Evolutionary conservation across 2,888 invertebrate genomes (phyloP), one percentile per base, ranked within the genome.

Genomic region (Tineola bisselliella): DNA sequence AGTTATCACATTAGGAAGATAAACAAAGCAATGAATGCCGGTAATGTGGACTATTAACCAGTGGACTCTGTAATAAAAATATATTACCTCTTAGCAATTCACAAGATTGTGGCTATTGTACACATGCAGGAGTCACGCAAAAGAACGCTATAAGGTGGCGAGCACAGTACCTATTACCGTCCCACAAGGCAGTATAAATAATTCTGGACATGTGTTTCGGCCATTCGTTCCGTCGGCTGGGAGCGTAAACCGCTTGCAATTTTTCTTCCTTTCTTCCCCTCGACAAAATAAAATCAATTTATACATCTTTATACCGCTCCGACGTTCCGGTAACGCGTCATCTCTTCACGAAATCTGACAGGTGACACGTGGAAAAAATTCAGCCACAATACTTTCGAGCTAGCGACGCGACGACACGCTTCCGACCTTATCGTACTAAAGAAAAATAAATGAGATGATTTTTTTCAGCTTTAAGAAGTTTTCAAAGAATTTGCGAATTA

Each of bases 391-490:
- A 70, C 60, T 58, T 33, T 33, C 33, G 58, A 56, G 59, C n/a
- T 12, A 15, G 38, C 59, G 44, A 25, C n/a, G n/a, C n/a, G n/a
- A 25, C 30, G 25, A 31, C 59, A 12, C 48, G 60, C 44, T 25
- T 18, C 44, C 19, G 13, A 43, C 44, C 76, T 80, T 81, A 81
- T 81, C 81, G 76, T 60, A 74, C 72, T 72, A 76, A 70, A 76
- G 75, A 73, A 66, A 81, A 4, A 83, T 81, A 80, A 82, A 81
- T 77, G 76, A 74, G 73, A 74, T 69, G 72, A 76, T 72, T 76
- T 81, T 79, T 61, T 80, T 17, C 33, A 33, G 33, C 33, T 58
- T 58, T 33, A 33, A 58, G 58, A 33, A 33, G 15, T 58, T 33
- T 56, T 58, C 33, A 1, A 30, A 33, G 58, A 58, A 58, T 58